Base-by-base conservation (phyloP, 1,140 invertebrate genomes). In the Drosophila bipectinata region DNA sequence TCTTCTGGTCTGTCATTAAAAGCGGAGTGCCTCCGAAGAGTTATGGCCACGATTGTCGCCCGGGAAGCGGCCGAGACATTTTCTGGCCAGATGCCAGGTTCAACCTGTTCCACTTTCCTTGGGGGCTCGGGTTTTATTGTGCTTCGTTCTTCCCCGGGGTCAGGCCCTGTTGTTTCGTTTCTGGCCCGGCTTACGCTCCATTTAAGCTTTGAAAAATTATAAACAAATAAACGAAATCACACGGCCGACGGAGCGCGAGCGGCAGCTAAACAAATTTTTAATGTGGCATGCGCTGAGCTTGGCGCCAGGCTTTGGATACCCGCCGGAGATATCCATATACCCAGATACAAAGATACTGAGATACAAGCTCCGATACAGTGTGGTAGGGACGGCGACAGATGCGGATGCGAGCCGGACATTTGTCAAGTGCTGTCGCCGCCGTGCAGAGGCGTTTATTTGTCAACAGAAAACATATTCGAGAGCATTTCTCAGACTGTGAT, bases 131-230 rank as follows among this genome's bases (percentile, higher is more conserved):
- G 41, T 44, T 48, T 48, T 30, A 30, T 14, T 30, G 12, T 52
- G 24, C 15, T 52, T 8, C 28, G 26, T 14, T 30, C 26, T 30
- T 30, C 26, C 37, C 30, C 24, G n/a, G 21, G 24, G 55, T 44
- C 32, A 28, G 15, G 30, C 12, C 48, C 41, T 15, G 15, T 15
- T 15, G 15, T 15, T 15, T 15, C 15, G 15, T 15, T 15, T 15
- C 15, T 15, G 15, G 15, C 12, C 48, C 41, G 52, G 69, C 71
- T 71, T 87, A 52, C 60, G 82, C 81, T 87, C 74, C 81, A 87
- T 87, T 87, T 87, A 81, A 81, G 82, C 73, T 84, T 87, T 84
- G 77, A 84, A 77, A 84, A 84, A 85, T 84, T 84, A 87, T 87
- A 85, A 85, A 85, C 81, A 84, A 84, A 84, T 85, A 80, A 85